Base-by-base conservation (phyloP, 2,888 invertebrate genomes). In the Pseudococcus longispinus region DNA sequence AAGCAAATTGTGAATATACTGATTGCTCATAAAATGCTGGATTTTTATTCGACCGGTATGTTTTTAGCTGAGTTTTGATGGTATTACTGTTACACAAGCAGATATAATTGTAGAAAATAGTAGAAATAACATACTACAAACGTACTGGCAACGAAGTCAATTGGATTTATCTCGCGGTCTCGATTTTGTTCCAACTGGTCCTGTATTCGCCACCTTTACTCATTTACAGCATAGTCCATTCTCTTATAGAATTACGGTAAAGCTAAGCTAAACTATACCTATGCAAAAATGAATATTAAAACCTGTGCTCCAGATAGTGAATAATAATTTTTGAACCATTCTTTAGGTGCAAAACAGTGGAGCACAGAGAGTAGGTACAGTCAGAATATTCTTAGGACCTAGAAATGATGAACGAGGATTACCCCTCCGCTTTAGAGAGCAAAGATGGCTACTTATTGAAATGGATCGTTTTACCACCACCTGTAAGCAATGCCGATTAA, bases 91-190 rank as follows among this genome's bases (percentile, higher is more conserved):
- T 6, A 91, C 92, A 0, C 92, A 92, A 0, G 90, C 95, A 9
- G 90, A 92, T 65, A 91, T 93, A 0, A 89, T 91, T 18, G 93
- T 92, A 93, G 89, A 91, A n/a, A 93, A 92, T 93, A 29, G 51
- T 20, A 82, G 91, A 0, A 87, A 88, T 4, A 94, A 96, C 91
- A 90, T 90, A 0, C 88, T 96, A 60, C 91, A 91, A 88, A 96
- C 96, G 0, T 94, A 93, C 91, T 97, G 96, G 96, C 94, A 95
- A 91, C 93, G 94, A 91, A 94, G 94, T 87, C 94, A 94, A 83
- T 92, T 96, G 88, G 95, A 96, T 89, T 90, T 97, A 55, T 93
- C 94, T 0, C 93, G 96, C 0, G 97, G 97, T 0, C 92, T 97
- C 90, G 96, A 96, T 91, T 96, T 96, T 91, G 93, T 93, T 11